Base-by-base conservation (phyloP, 2,113 vertebrate species). In the Neofelis nebulosa region DNA sequence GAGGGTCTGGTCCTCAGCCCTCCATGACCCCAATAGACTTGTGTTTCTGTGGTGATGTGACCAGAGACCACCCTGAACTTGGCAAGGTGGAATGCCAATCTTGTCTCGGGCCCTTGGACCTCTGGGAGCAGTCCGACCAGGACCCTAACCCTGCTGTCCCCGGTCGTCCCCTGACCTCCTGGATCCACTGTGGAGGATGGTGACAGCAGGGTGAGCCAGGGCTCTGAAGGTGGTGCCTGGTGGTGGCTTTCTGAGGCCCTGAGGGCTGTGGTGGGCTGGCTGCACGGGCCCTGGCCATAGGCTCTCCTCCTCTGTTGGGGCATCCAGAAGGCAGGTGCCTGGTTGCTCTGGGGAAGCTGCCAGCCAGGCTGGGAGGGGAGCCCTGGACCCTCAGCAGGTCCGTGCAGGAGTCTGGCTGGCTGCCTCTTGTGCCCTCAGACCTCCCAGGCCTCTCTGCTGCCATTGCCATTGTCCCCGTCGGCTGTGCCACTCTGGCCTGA, bases 401-500 rank as follows among this genome's bases (percentile, higher is more conserved):
- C 3, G 1, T 27, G 18, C 13, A 2, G n/a, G 81, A 21, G 4
- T 4, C 27, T 0, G 0, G 90, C 33, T 16, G 52, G 66, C n/a
- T 0, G 2, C 31, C 4, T 27, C 7, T 45, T 3, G 4, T 45
- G 68, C 21, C 15, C 25, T 15, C 15, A 4, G 57, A 48, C 18
- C 83, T n/a, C 87, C 21, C 27, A 3, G 1, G 31, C 29, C 55
- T 45, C 5, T 4, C 16, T 8, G 65, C 50, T 10, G 52, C 36
- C 57, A 5, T 55, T 13, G 11, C 21, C 25, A 0, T 29, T 4
- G 33, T 41, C 52, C 31, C 45, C 3, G 13, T 0, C 1, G 41
- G n/a, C 63, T 14, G 8, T 21, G 31, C 25, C 1, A 0, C 25
- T 33, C 25, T 36, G n/a, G 69, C 98, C 94, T 98, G 95, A 94